A percentile compares a stretch with the other conserved stretches of the same genome.
These are phyloP conservation scores for Scolopax mira DNA, from an alignment of 2,113 vertebrate species.

Conservation along the genomic window DNA sequence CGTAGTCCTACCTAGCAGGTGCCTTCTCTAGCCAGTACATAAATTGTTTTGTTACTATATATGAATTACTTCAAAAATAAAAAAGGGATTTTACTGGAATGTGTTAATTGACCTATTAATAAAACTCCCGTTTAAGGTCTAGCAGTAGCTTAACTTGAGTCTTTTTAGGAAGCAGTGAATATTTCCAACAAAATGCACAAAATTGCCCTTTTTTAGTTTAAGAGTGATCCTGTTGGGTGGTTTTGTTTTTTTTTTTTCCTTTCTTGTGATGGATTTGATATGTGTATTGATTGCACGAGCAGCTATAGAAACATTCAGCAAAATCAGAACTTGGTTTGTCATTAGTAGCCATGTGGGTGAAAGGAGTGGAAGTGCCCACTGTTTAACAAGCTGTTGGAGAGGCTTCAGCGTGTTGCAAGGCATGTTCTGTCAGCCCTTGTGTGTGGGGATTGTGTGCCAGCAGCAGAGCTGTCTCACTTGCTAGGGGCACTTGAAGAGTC, in stretches of 20 bases:
- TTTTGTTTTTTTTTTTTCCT: not conserved
- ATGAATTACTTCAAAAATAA: not conserved
- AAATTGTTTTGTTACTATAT: not conserved
- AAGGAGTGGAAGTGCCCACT: not conserved
- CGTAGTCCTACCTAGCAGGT: not conserved
- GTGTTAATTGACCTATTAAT: constrained; percentile 4
- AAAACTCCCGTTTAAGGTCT: not conserved
- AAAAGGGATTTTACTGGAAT: not conserved
- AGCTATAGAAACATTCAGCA: not conserved
- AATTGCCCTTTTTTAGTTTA: not conserved
- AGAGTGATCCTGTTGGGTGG: not conserved
- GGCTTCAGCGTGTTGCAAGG: not conserved
- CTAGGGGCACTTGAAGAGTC: not conserved
- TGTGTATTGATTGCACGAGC: not conserved
- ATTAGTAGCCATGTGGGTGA: not conserved
- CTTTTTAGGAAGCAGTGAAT: not conserved
- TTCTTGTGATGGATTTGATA: not conserved
- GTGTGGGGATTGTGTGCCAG: not conserved
- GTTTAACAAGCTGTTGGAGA: not conserved
- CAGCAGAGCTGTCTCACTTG: not conserved
- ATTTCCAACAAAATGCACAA: not conserved
- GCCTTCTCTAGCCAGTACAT: not conserved
- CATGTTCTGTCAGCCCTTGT: not conserved
- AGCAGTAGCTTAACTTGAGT: not conserved
- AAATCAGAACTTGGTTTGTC: not conserved